Percentiles rank a stretch among this genome's conserved stretches.
Evolutionary conservation across 2,797 vertebrate genomes (phyloP).

Genomic region (Sphenopsis melanotis): DNA sequence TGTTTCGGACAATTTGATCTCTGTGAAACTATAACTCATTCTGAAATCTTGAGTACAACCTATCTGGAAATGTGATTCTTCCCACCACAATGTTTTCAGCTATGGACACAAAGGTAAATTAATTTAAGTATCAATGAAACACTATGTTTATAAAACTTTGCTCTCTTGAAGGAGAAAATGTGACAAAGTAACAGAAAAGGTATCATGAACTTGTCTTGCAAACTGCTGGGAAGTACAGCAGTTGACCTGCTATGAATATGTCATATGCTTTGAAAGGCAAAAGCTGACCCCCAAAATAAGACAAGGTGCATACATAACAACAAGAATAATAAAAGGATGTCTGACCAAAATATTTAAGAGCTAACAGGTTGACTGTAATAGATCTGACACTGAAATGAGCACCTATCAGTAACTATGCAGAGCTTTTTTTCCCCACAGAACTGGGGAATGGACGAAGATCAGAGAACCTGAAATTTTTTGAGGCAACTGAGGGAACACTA

Average conservation of each 20-base stretch:
- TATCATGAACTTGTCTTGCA: background rate
- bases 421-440: background rate
- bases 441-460: background rate
- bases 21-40: background rate
- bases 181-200: background rate
- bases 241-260: background rate
- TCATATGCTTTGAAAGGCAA: background rate
- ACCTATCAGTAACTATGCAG: background rate
- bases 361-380: background rate
- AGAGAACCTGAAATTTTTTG: background rate
- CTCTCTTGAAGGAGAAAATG: background rate
- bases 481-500: accelerated
- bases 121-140: background rate
- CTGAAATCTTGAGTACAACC: background rate
- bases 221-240: background rate
- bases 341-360: background rate
- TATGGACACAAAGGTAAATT: background rate
- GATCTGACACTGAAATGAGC: background rate
- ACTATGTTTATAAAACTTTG: background rate
- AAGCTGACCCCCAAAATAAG: background rate
- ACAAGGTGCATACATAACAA: background rate
- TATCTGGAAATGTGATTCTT: background rate
- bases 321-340: background rate
- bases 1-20: background rate
- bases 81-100: background rate